Conservation (phyloP, 2,888 invertebrate species). For the Homarus gammarus region DNA sequence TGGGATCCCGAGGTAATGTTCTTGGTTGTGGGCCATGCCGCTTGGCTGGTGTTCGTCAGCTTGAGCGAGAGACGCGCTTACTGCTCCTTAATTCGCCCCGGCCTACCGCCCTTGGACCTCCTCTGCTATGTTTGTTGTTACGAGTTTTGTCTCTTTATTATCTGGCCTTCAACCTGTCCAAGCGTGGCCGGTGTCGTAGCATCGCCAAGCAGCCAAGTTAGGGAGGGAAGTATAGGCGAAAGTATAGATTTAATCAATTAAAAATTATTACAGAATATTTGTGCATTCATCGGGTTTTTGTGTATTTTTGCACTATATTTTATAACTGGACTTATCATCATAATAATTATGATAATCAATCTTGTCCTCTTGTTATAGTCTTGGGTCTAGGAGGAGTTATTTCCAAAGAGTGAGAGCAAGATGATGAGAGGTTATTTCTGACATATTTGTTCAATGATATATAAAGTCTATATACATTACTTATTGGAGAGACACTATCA, state of each 20-base stretch:
- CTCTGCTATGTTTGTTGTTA: slow-evolving; percentile 10
- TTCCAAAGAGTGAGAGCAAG: slow-evolving; percentile 1
- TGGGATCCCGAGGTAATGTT: neutral
- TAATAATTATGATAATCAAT: slow-evolving; percentile 34
- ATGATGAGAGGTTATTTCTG: neutral
- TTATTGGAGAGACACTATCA: neutral
- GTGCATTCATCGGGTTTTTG: slow-evolving; percentile 45
- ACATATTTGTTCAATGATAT: slow-evolving; percentile 6
- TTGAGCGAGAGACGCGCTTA: neutral
- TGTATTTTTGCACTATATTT: slow-evolving; percentile 58
- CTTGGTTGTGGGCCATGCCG: neutral
- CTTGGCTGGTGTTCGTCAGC: slow-evolving; percentile 2
- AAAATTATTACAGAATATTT: neutral
- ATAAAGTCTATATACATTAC: slow-evolving; percentile 9
- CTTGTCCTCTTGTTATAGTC: slow-evolving; percentile 32
- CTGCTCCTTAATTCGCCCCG: slow-evolving; percentile 3
- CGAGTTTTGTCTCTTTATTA: slow-evolving; percentile 1
- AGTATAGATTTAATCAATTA: neutral
- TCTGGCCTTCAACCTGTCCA: slow-evolving; percentile 4
- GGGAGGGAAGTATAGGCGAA: neutral
- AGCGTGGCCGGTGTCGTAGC: neutral
- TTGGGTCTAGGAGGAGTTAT: slow-evolving; percentile 6
- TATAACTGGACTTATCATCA: slow-evolving; percentile 36
- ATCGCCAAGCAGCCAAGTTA: neutral
- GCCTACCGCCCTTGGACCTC: neutral